These are phyloP conservation scores for Notodonta ziczac DNA, from an alignment of 2,888 invertebrate species.

Conservation along the genomic window DNA sequence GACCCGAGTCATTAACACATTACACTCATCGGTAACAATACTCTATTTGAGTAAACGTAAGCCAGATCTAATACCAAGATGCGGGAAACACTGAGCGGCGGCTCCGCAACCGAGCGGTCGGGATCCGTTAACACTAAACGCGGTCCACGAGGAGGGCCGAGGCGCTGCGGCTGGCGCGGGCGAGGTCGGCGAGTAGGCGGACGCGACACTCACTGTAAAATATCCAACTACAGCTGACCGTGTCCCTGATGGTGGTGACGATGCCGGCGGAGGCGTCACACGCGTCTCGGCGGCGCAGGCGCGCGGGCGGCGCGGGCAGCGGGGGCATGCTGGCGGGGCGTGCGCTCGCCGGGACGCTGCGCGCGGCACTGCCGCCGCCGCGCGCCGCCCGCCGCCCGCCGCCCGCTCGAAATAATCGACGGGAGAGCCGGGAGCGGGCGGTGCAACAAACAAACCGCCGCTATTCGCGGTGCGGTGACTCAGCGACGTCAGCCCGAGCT, in stretches of 20 bases:
- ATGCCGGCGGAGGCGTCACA: slow-evolving; percentile 86
- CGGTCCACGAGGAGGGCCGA: slow-evolving; percentile 45
- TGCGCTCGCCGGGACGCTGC: slow-evolving; percentile 68
- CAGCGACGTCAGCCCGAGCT: slow-evolving; percentile 81
- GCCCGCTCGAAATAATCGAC: slow-evolving; percentile 73
- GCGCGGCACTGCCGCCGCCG: slow-evolving; percentile 68
- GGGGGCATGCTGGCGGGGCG: slow-evolving; percentile 63
- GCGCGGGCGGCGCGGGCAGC: slow-evolving; percentile 73
- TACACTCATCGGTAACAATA: slow-evolving; percentile 6
- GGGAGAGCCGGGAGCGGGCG: slow-evolving; percentile 79
- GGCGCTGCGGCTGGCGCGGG: slow-evolving; percentile 37
- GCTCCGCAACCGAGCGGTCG: slow-evolving; percentile 33
- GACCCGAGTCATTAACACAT: slow-evolving; percentile 3
- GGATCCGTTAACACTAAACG: slow-evolving; percentile 46
- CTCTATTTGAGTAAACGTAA: slow-evolving; percentile 9
- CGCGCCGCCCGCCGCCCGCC: slow-evolving; percentile 56
- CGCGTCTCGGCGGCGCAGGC: slow-evolving; percentile 64
- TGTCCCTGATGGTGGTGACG: slow-evolving; percentile 87
- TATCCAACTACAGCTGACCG: slow-evolving; percentile 90
- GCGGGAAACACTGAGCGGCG: slow-evolving; percentile 39
- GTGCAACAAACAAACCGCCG: slow-evolving; percentile 81
- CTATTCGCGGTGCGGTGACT: slow-evolving; percentile 82
- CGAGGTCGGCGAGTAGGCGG: slow-evolving; percentile 25
- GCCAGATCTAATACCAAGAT: slow-evolving; percentile 18
- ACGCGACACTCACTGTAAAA: slow-evolving; percentile 87